Conservation (phyloP, 2,113 vertebrate species). For the Nesogale talazaci region DNA sequence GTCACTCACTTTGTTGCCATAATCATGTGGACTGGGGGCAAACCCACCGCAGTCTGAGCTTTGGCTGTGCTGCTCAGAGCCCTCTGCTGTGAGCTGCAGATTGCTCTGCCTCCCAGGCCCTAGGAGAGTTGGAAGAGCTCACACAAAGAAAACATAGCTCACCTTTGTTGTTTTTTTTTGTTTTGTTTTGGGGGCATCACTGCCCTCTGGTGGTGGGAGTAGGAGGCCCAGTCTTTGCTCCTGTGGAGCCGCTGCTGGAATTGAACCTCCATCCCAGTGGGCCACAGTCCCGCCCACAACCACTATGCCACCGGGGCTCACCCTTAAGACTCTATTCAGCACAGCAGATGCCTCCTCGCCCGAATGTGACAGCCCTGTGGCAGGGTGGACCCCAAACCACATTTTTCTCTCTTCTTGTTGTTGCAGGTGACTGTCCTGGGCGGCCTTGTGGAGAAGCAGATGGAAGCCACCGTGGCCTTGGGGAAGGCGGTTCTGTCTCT, state of each 20-base stretch:
- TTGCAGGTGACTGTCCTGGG: background rate
- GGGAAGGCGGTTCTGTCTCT: conserved; percentile 45
- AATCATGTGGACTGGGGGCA: no score
- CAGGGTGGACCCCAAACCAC: background rate
- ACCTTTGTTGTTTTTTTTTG: no score
- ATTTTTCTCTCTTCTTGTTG: background rate
- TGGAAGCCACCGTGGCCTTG: conserved; percentile 7
- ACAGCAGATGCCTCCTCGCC: background rate
- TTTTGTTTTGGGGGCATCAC: no score
- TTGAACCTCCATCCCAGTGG: no score
- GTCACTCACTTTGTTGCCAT: no score
- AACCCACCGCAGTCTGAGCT: no score
- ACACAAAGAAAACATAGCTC: background rate
- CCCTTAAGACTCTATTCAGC: background rate
- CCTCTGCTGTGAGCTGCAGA: background rate
- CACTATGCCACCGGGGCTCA: no score
- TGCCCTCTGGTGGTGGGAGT: no score
- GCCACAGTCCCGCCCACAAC: no score
- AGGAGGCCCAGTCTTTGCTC: no score
- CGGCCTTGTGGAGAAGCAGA: background rate
- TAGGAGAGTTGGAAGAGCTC: background rate
- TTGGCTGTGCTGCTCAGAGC: background rate
- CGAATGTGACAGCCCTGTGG: background rate
- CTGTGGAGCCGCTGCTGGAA: no score
- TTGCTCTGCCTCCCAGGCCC: background rate